Base-by-base conservation (phyloP, 2,888 invertebrate species). In the Chalcosyrphus nemorum region DNA sequence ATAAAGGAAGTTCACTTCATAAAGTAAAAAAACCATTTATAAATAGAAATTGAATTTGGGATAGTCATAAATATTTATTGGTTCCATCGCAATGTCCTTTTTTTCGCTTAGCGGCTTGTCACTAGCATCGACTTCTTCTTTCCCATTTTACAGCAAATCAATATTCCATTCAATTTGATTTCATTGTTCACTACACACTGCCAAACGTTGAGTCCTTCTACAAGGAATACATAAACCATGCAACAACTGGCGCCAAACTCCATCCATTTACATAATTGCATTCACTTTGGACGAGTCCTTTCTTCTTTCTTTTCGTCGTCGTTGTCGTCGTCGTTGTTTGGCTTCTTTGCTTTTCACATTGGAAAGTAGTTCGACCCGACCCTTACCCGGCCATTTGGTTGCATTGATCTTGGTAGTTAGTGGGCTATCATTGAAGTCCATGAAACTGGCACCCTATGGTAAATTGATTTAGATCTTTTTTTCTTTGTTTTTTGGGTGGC, bases 251-350 rank as follows among this genome's bases (percentile, higher is more conserved):
- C 65, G 63, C 61, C 63, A 52, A 63, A 65, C 50, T 41, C 76
- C 43, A 50, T 76, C 75, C 81, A 81, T 81, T 81, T 81, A 71
- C 81, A 81, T 81, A 81, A 81, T 81, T 76, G 76, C 76, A 76
- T 81, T 81, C 81, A 35, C 70, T 70, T 75, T 74, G 68, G 9
- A 57, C 38, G 17, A 13, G 43, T 68, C 43, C 9, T 47, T 54
- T 68, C 45, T 21, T 78, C 24, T 13, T 54, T 32, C 24, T 4
- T 2, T 13, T 13, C 27, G n/a, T n/a, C n/a, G n/a, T n/a, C n/a
- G n/a, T n/a, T n/a, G n/a, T n/a, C n/a, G n/a, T n/a, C n/a, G n/a
- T n/a, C n/a, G n/a, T n/a, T n/a, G n/a, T 24, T 41, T 11, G 38
- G 7, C 19, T 59, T 43, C 27, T 70, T 59, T 2, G 24, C 6